Evolutionary conservation across 2,888 invertebrate genomes (phyloP), one percentile per base, ranked within the genome.

Genomic region (Parascotia fuliginaria): DNA sequence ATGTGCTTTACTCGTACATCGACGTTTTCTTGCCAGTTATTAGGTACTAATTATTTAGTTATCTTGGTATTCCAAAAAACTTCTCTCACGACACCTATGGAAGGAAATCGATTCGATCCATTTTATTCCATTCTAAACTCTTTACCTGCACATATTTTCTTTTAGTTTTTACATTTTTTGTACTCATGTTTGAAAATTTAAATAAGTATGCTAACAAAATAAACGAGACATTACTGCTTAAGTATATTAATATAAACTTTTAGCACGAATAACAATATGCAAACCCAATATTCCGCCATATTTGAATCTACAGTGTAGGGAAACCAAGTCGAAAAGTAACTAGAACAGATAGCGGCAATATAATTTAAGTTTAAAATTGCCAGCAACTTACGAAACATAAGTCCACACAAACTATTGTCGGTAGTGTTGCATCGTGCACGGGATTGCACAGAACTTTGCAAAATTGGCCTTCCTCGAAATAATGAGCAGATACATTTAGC

Each of bases 341-440:
- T 33, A 36, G 29, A 37, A 55, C 28, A 54, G 65, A 58, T 56
- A 64, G 31, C 31, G 14, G 43, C 47, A 55, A 70, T 71, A 64
- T 65, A 65, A 69, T 65, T 63, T 65, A 68, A 70, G 72, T 70
- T 71, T 64, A 68, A 71, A 68, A 71, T 64, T 63, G 58, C 53
- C 42, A 15, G 44, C 27, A 59, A 68, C 60, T 65, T 60, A 50
- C 50, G 31, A 39, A 45, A 39, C 15, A 36, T 39, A 36, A 55
- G 55, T 53, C 55, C 46, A 41, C 13, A 31, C 34, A 32, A 67
- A 68, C 55, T 65, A 48, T 44, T 41, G 49, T 57, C 40, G 15
- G 14, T 57, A 59, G 61, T 55, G 56, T 22, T 60, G 61, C 4
- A 12, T 3, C 15, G 38, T 16, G 22, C 14, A 13, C 44, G 15